A percentile compares a stretch with the other conserved stretches of the same genome.
Conservation (phyloP, 2,113 vertebrate species). For the Tichodroma muraria region DNA sequence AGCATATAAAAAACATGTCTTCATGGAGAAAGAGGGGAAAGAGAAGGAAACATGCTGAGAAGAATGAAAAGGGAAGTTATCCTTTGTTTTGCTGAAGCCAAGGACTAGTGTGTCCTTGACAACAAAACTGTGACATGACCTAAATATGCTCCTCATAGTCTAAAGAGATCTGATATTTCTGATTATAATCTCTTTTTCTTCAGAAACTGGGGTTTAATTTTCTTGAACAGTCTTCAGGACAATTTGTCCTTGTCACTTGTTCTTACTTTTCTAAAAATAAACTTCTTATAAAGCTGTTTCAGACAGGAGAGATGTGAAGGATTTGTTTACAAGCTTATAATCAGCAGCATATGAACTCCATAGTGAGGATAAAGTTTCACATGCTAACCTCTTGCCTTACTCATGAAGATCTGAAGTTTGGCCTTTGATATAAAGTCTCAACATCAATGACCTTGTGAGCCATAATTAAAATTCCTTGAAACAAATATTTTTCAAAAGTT, state of each 20-base stretch:
- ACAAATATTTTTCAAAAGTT: background rate
- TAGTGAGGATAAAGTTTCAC: slow-evolving; percentile 13
- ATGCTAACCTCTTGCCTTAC: slow-evolving; percentile 42
- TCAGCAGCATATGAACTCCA: slow-evolving; percentile 50
- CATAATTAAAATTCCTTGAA: slow-evolving; percentile 55
- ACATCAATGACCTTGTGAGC: slow-evolving; percentile 30
- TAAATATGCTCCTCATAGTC: background rate
- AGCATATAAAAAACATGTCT: background rate
- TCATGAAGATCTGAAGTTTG: slow-evolving; percentile 48
- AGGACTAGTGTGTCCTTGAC: background rate
- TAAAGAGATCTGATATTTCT: background rate
- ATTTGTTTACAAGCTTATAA: slow-evolving; percentile 54
- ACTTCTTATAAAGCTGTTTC: background rate
- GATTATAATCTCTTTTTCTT: background rate
- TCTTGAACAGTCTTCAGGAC: background rate
- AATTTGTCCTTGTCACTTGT: slow-evolving; percentile 34
- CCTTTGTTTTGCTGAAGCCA: background rate
- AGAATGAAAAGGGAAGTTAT: background rate
- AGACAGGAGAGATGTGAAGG: background rate
- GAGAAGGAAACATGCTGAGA: background rate
- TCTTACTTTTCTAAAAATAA: slow-evolving; percentile 3
- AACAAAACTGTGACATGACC: background rate
- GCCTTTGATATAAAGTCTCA: slow-evolving; percentile 21
- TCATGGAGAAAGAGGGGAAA: background rate
- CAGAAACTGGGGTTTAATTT: background rate